Conservation (phyloP, 2,797 vertebrate genomes). For the Epinephelus awoara region DNA sequence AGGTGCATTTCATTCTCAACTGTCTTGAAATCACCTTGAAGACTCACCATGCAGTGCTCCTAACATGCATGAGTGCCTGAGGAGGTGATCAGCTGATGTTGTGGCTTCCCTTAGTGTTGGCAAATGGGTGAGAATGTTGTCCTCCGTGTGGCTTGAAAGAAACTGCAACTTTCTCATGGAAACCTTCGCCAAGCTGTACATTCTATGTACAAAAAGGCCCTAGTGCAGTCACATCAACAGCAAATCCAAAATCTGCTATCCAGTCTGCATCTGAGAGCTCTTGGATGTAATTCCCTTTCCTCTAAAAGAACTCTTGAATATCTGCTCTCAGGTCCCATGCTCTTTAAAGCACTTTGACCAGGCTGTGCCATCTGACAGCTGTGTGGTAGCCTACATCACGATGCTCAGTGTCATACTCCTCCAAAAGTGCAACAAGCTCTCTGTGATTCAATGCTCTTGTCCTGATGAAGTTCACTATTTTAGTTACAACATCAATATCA, state of each 20-base stretch:
- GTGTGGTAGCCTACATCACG: too few relatives aligned
- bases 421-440: too few relatives aligned
- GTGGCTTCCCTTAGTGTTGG: slow-evolving; percentile 35
- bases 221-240: too few relatives aligned
- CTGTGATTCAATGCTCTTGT: too few relatives aligned
- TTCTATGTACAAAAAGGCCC: background rate
- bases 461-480: too few relatives aligned
- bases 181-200: slow-evolving; percentile 29
- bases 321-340: too few relatives aligned
- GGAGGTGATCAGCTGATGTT: slow-evolving; percentile 45
- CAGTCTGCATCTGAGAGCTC: background rate
- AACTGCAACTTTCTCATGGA: slow-evolving; percentile 40
- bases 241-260: background rate
- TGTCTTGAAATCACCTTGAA: background rate
- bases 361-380: too few relatives aligned
- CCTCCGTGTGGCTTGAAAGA: slow-evolving; percentile 14
- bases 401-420: too few relatives aligned
- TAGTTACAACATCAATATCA: too few relatives aligned
- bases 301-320: too few relatives aligned
- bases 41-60: background rate
- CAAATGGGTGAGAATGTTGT: slow-evolving; percentile 45
- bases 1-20: slow-evolving; percentile 14
- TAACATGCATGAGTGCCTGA: slow-evolving; percentile 45
- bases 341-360: too few relatives aligned
- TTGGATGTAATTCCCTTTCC: too few relatives aligned